Evolutionary conservation across 2,888 invertebrate genomes (phyloP), one percentile per base, ranked within the genome.

Genomic region (Thereva nobilitata): DNA sequence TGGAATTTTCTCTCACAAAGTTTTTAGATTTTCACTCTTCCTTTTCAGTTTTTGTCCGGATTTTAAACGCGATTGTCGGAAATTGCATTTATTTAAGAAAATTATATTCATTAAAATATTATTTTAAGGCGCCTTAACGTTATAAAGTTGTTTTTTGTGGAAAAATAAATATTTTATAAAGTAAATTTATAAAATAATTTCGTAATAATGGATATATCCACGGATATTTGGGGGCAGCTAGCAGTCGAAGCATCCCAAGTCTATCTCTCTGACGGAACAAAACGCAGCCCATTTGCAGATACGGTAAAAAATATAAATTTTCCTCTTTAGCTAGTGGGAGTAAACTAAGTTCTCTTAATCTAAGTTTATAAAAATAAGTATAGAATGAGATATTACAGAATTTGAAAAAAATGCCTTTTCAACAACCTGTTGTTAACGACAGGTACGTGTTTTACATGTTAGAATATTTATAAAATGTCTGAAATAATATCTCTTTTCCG

Each of bases 141-240:
- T 1, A 23, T 23, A 1, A 2, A 23, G 23, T 23, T 23, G 2
- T 1, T 23, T 23, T 23, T 23, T 23, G 23, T 23, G 23, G 1
- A 44, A 44, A 44, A 5, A 44, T n/a, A 44, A 44, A 9, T 4
- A 7, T 44, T 44, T 44, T 8, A 44, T 44, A 44, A 8, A n/a
- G 1, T 44, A 9, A 52, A 37, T 34, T 38, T 4, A 5, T 54
- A 9, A 37, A 44, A 4, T 41, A 41, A 53, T 53, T 64, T 42
- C 44, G 35, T 64, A 64, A 64, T 64, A 40, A 89, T 89, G 89
- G 89, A 89, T 85, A 83, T 88, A 72, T 84, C 86, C 55, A 86
- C 88, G 64, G 91, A 93, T 84, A 89, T 94, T 76, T 93, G 93
- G 93, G 92, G 93, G 57, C 93, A 94, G 80, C 83, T 94, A 75